A percentile compares a stretch with the other conserved stretches of the same genome.
These are phyloP conservation scores for Psittacula derbiana DNA, from an alignment of 2,797 vertebrate genomes.

Conservation along the genomic window DNA sequence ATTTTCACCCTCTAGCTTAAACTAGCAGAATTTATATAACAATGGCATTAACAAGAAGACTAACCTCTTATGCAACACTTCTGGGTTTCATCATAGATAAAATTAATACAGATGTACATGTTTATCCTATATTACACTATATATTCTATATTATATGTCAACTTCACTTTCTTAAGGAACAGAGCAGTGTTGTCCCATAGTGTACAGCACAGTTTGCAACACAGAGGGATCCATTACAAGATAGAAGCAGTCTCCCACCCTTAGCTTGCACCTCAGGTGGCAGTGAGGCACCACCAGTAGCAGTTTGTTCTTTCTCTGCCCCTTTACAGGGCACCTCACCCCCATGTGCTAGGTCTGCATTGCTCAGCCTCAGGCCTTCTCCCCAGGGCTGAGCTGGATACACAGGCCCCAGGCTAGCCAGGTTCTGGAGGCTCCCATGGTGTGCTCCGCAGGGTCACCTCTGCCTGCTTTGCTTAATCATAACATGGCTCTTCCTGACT, in stretches of 20 bases:
- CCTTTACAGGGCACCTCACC: not conserved
- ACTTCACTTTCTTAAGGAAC: not conserved
- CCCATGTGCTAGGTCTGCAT: not conserved
- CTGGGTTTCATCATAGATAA: not conserved
- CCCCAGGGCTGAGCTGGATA: not conserved
- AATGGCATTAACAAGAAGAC: not conserved
- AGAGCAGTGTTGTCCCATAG: not conserved
- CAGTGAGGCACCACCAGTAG: not conserved
- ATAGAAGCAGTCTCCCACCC: not conserved
- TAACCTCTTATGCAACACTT: not conserved
- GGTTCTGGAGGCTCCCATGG: not conserved
- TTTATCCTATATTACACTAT: not conserved
- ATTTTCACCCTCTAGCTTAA: not conserved
- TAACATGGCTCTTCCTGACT: not conserved
- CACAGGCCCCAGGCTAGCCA: not conserved
- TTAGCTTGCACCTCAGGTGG: not conserved
- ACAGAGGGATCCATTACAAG: not conserved
- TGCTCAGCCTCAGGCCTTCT: not conserved
- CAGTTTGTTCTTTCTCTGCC: not conserved
- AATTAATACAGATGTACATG: not conserved
- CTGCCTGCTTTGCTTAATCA: not conserved
- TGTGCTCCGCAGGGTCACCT: not conserved
- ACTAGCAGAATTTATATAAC: not conserved
- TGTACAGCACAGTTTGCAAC: not conserved
- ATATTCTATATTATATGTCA: not conserved